Conservation (phyloP, 1,140 invertebrate species). For the Apis cerana region DNA sequence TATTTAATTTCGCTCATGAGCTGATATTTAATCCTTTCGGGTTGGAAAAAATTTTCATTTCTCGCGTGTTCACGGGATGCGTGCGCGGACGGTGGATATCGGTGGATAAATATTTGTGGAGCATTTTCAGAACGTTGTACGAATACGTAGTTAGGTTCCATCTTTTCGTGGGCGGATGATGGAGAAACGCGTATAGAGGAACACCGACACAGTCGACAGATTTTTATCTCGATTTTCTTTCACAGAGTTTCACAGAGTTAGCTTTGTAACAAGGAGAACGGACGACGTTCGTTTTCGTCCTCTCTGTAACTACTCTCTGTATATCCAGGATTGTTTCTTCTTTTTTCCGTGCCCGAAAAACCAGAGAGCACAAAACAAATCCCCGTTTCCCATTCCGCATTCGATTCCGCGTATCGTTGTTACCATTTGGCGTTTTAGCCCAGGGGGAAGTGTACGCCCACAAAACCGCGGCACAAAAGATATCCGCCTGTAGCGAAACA, state of each 20-base stretch:
- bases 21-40: too few relatives aligned
- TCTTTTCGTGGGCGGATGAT: too few relatives aligned
- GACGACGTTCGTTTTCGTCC: slow-evolving; percentile 34
- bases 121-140: too few relatives aligned
- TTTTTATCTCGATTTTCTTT: slow-evolving; percentile 57
- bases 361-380: slow-evolving; percentile 66
- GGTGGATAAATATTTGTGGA: too few relatives aligned
- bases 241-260: slow-evolving; percentile 29
- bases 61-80: too few relatives aligned
- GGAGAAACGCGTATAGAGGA: too few relatives aligned
- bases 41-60: too few relatives aligned
- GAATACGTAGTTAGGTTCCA: too few relatives aligned
- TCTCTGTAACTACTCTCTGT: slow-evolving; percentile 43
- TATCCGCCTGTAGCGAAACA: slow-evolving; percentile 80
- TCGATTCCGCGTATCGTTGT: slow-evolving; percentile 70
- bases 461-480: slow-evolving; percentile 79
- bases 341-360: slow-evolving; percentile 51
- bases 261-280: slow-evolving; percentile 56
- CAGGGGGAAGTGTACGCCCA: slow-evolving; percentile 77
- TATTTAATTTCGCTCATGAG: neutral
- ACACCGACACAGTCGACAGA: neutral
- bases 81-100: too few relatives aligned
- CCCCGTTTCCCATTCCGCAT: slow-evolving; percentile 66
- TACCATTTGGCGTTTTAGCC: slow-evolving; percentile 80
- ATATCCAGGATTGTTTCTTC: slow-evolving; percentile 58